Evolutionary conservation across 2,113 vertebrate genomes (phyloP).

Genomic region (Malurus melanocephalus): DNA sequence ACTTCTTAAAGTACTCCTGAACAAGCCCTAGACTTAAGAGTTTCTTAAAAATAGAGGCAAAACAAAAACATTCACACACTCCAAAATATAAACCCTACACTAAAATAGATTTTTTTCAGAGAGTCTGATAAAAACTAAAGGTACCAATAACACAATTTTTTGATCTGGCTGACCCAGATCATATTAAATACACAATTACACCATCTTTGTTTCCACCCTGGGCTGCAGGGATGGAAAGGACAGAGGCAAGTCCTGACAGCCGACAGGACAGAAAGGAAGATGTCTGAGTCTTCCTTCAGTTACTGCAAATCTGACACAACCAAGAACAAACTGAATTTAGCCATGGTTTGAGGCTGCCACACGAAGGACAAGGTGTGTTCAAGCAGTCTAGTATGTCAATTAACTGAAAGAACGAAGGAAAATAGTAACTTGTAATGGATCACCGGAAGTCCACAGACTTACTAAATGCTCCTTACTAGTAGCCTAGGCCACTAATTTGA

Average conservation of each 20-base stretch:
- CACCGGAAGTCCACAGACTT: neutral
- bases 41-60: neutral
- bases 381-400: rapidly evolving
- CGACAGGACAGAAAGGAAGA: neutral
- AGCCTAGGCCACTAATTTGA: neutral
- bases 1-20: neutral
- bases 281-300: neutral
- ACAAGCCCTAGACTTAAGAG: neutral
- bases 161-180: neutral
- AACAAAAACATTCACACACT: neutral
- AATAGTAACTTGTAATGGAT: neutral
- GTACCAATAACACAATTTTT: neutral
- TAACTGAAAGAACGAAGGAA: neutral
- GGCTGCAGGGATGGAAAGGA: neutral
- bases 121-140: neutral
- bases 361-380: neutral
- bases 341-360: neutral
- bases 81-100: neutral
- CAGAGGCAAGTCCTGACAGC: neutral
- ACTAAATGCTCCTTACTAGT: neutral
- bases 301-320: neutral
- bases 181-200: neutral
- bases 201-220: neutral
- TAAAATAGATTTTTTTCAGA: neutral
- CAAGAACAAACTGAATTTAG: neutral